These are phyloP conservation scores for Sciurus vulgaris DNA, from an alignment of 2,797 vertebrate genomes.

Conservation along the genomic window DNA sequence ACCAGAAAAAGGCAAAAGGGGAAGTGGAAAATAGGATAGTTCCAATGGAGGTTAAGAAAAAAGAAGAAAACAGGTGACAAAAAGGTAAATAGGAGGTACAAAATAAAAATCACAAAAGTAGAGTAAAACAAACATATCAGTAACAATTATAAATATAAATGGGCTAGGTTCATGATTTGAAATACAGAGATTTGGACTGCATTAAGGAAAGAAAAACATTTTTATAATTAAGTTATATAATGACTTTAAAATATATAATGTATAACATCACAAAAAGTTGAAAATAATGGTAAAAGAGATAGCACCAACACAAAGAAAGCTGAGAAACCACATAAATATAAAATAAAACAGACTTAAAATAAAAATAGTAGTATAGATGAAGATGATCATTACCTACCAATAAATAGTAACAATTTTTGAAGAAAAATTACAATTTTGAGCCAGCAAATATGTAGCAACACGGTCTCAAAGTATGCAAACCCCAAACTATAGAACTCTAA, in stretches of 20 bases:
- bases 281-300: constrained; percentile 13
- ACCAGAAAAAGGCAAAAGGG: constrained; percentile 22
- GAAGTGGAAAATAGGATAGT: neutral
- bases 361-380: neutral
- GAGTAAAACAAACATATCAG: neutral
- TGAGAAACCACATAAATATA: neutral
- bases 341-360: constrained; percentile 50
- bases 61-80: neutral
- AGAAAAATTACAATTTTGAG: neutral
- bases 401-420: neutral
- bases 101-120: constrained; percentile 45
- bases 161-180: neutral
- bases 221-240: neutral
- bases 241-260: constrained; percentile 1
- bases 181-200: neutral
- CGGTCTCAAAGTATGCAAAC: neutral
- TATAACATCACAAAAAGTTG: neutral
- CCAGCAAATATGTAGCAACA: neutral
- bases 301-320: neutral
- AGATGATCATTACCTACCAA: neutral
- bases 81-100: neutral
- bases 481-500: neutral
- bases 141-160: neutral
- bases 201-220: neutral
- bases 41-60: neutral